phyloP scores from a whole-genome alignment of 92 coral and sea anemone species.

The Desmophyllum pertusum region DNA sequence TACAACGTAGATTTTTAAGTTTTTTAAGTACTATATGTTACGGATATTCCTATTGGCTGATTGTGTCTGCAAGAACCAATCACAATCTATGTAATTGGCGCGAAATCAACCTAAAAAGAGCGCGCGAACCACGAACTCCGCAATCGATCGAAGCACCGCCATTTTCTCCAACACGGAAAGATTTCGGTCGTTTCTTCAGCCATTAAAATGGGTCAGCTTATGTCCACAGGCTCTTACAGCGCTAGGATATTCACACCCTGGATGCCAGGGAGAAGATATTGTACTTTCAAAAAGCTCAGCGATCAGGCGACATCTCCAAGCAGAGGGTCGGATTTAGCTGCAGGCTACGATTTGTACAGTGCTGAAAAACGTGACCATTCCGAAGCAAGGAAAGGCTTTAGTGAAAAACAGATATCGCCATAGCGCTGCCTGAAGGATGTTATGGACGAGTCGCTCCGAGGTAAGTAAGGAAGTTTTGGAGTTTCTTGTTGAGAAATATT shows the following conservation, averaged over 20 bases:
- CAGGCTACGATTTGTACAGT: constrained; percentile 93
- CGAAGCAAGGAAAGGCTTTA: constrained; percentile 93
- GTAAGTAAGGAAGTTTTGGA: constrained; percentile 38
- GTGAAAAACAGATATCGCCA: constrained; percentile 92
- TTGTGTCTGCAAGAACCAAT: neutral
- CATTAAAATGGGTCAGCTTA: constrained; percentile 72
- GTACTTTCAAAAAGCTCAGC: constrained; percentile 76
- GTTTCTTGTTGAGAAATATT: neutral
- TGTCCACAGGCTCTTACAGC: constrained; percentile 75
- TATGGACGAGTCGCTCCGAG: constrained; percentile 98
- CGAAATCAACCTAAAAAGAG: neutral
- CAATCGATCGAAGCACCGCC: neutral
- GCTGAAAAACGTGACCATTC: constrained; percentile 74
- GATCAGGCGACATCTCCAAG: constrained; percentile 79
- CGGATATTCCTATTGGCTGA: neutral
- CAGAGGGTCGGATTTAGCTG: constrained; percentile 87
- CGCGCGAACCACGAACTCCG: neutral
- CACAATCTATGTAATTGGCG: neutral
- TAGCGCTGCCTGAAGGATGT: constrained; percentile 95
- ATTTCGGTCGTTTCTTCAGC: neutral
- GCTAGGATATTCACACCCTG: constrained; percentile 52
- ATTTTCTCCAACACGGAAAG: neutral
- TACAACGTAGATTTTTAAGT: too few relatives aligned
- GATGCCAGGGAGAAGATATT: constrained; percentile 47
- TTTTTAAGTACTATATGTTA: too few relatives aligned